Evolutionary conservation across 2,797 vertebrate genomes (phyloP), one percentile per base, ranked within the genome.

Genomic region (Enteromius anoplus): DNA sequence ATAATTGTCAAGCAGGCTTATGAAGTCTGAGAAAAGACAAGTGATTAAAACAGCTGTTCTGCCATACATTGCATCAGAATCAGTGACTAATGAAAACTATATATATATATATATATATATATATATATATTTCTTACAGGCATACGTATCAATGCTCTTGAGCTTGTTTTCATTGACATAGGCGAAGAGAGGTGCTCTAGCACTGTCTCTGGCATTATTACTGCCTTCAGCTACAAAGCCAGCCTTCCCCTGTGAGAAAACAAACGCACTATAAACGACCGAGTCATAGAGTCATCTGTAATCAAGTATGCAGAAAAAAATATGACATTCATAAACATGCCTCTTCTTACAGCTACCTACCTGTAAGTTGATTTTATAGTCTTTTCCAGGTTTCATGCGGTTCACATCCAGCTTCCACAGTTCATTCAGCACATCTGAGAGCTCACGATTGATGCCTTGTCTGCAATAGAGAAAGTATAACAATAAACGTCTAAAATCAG

Each of bases 1-100:
- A 49, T 97, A 97, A 91, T 97, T 97, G 93, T 97, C 96, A 92
- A 97, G 84, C 70, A 97, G 89, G 65, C 91, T 94, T 81, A 96
- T 92, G 84, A 97, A 96, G 55, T 93, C 96, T 97, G 83, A 6
- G 34, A 64, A 47, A 58, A 64, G 23, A 77, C 8, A 14, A 10
- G n/a, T 17, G 2, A 14, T 40, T 26, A 23, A 60, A 60, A 42
- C 37, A 42, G 21, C 2, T 1, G n/a, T 26, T 5, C 14, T 34
- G 47, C 71, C 47, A 66, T 49, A 26, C 23, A 19, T 29, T 53
- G 9, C 19, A 40, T 19, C 32, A 23, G 7, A 53, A 23, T 79
- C 12, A 55, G 62, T 40, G 7, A 66, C 12, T 29, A 45, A 26
- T 26, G 4, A 40, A 49, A 60, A 58, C 8, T 42, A 47, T 11